These are phyloP conservation scores for Tamandua tetradactyla DNA, from an alignment of 2,797 vertebrate genomes.

Conservation along the genomic window DNA sequence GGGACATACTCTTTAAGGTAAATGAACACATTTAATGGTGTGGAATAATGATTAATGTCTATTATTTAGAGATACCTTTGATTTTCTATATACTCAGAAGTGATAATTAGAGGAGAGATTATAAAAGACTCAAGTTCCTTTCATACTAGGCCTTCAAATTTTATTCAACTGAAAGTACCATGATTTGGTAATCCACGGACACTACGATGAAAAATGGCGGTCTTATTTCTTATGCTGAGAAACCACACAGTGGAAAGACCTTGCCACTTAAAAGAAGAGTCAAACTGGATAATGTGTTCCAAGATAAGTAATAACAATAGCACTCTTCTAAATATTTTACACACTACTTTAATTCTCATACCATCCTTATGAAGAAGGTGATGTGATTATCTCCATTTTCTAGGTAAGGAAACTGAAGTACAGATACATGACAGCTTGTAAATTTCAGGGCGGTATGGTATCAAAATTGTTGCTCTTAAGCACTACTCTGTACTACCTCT, in stretches of 20 bases:
- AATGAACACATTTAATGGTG: neutral
- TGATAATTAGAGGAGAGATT: neutral
- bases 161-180: neutral
- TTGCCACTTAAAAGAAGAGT: neutral
- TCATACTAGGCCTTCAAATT: neutral
- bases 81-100: slow-evolving; percentile 12
- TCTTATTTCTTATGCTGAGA: neutral
- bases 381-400: neutral
- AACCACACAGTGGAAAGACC: neutral
- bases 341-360: neutral
- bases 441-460: neutral
- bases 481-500: neutral
- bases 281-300: neutral
- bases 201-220: neutral
- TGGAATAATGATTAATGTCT: neutral
- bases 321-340: neutral
- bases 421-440: neutral
- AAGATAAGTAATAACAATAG: neutral
- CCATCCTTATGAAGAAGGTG: neutral
- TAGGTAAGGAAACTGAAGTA: neutral
- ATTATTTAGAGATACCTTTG: neutral
- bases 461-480: neutral
- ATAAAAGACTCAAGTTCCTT: neutral
- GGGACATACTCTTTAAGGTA: neutral
- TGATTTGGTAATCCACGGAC: neutral